These are phyloP conservation scores for Syngnathus acus DNA, from an alignment of 2,797 vertebrate species.

Conservation along the genomic window DNA sequence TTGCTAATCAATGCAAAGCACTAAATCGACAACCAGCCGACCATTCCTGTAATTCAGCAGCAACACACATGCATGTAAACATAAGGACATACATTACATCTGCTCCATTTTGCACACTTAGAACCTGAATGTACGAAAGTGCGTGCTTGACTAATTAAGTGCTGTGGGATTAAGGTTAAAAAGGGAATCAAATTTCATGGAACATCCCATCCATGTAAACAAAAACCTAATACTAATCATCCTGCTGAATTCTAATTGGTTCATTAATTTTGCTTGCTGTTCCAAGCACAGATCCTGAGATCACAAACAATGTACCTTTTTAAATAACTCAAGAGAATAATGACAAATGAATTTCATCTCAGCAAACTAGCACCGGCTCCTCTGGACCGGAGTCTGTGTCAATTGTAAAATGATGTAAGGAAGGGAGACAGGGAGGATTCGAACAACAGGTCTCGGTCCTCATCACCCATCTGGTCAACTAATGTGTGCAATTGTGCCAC, in stretches of 20 bases:
- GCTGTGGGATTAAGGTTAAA: conserved; percentile 58
- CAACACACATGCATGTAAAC: conserved; percentile 70
- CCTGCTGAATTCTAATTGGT: conserved; percentile 56
- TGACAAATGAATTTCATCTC: conserved; percentile 40
- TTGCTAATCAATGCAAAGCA: conserved; percentile 47
- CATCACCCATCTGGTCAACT: conserved; percentile 59
- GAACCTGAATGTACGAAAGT: conserved; percentile 71
- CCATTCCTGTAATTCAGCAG: conserved; percentile 57
- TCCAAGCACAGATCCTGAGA: conserved; percentile 65
- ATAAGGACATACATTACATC: conserved; percentile 66
- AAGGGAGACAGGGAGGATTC: conserved; percentile 7
- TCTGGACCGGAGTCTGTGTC: conserved; percentile 33
- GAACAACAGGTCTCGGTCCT: conserved; percentile 46
- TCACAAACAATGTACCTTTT: conserved; percentile 34
- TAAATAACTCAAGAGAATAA: conserved; percentile 10
- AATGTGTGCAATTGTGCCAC: conserved; percentile 66
- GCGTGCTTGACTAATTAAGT: conserved; percentile 68
- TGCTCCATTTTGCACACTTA: conserved; percentile 64
- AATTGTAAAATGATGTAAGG: conserved; percentile 25
- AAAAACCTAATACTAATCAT: conserved; percentile 35
- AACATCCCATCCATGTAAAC: conserved; percentile 32
- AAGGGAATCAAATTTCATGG: conserved; percentile 31
- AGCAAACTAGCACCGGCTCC: conserved; percentile 35
- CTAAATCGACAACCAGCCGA: conserved; percentile 40
- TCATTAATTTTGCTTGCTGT: conserved; percentile 52